These are phyloP conservation scores for Aphidoletes aphidimyza DNA, from an alignment of 2,888 invertebrate genomes.

Conservation along the genomic window DNA sequence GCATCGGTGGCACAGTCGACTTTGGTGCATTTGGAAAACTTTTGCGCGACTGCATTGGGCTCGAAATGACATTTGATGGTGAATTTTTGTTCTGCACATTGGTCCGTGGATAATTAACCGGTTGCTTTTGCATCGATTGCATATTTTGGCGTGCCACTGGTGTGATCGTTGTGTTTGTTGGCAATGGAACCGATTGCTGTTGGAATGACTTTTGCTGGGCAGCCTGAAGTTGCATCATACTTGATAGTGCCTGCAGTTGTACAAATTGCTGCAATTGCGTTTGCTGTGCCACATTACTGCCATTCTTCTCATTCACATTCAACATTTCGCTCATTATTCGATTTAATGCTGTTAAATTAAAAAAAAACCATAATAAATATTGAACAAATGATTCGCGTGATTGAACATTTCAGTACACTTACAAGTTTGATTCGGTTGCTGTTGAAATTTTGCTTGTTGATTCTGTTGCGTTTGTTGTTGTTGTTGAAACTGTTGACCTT, in stretches of 20 bases:
- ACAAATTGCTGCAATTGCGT: neutral
- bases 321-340: conserved; percentile 13
- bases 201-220: conserved; percentile 33
- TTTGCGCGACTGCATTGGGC: conserved; percentile 48
- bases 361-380: neutral
- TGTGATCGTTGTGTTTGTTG: conserved; percentile 13
- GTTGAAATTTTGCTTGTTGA: conserved; percentile 23
- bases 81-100: conserved; percentile 5
- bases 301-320: conserved; percentile 20
- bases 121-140: neutral
- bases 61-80: neutral
- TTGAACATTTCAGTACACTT: neutral
- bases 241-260: neutral
- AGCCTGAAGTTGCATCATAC: neutral
- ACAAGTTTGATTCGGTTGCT: neutral
- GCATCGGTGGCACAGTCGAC: neutral
- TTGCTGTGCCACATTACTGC: neutral
- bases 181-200: conserved; percentile 17
- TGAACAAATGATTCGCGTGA: neutral
- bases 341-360: neutral
- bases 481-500: neutral
- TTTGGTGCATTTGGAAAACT: conserved; percentile 27
- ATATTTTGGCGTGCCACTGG: conserved; percentile 22
- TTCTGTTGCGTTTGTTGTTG: neutral
- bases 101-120: neutral